A percentile compares a stretch with the other conserved stretches of the same genome.
phyloP scores from a whole-genome alignment of 2,888 invertebrate genomes.

The Autographa gamma region DNA sequence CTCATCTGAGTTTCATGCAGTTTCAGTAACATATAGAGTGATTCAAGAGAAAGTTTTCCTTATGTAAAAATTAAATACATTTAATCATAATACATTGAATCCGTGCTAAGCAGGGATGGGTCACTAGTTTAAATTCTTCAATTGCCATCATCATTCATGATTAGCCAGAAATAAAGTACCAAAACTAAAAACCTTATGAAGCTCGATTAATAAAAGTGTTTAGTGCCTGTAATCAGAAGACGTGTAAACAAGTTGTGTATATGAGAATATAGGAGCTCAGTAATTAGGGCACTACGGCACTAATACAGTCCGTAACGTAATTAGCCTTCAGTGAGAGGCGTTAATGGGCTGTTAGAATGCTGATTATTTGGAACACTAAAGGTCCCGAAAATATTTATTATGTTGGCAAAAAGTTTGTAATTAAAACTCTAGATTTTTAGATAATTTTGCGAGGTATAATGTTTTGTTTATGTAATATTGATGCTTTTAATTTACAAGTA shows the following conservation, averaged over 20 bases:
- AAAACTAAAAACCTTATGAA: conserved; percentile 13
- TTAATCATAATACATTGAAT: too few relatives aligned
- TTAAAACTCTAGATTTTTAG: too few relatives aligned
- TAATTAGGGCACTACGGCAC: conserved; percentile 39
- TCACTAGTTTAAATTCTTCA: too few relatives aligned
- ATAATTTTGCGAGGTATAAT: too few relatives aligned
- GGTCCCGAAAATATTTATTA: background rate
- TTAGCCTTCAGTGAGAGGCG: conserved; percentile 23
- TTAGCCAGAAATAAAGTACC: background rate
- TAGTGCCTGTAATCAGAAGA: conserved; percentile 32
- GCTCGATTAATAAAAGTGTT: conserved; percentile 7
- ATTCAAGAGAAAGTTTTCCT: too few relatives aligned
- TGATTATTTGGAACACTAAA: conserved; percentile 16
- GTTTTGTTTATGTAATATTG: too few relatives aligned
- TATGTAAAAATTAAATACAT: too few relatives aligned
- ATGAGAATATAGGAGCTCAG: conserved; percentile 14
- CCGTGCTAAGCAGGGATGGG: too few relatives aligned
- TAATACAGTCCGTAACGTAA: conserved; percentile 30
- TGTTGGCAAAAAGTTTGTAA: background rate
- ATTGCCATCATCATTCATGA: background rate
- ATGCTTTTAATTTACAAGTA: too few relatives aligned
- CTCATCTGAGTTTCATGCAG: too few relatives aligned
- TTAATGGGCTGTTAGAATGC: conserved; percentile 32
- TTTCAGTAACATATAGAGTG: too few relatives aligned
- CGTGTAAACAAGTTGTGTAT: conserved; percentile 17